Evolutionary conservation across 1,140 invertebrate species (phyloP).

Genomic region (Microvelia longipes): DNA sequence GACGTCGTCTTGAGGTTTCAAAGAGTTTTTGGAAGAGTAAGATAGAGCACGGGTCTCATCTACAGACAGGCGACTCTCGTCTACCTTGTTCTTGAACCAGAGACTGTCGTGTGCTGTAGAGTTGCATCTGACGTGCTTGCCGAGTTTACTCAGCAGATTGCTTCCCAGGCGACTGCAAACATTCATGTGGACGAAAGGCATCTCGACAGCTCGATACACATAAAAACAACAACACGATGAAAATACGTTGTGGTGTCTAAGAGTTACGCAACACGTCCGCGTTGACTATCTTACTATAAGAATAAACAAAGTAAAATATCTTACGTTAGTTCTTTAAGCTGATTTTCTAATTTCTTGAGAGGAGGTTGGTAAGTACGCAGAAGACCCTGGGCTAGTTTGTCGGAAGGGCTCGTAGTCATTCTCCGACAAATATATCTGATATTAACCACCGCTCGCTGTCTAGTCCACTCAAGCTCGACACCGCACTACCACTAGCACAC

Average conservation of each 20-base stretch:
- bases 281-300: no score
- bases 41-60: neutral
- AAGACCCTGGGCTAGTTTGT: slow-evolving; percentile 13
- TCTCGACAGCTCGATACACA: no score
- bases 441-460: neutral
- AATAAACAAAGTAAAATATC: no score
- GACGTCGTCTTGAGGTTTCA: neutral
- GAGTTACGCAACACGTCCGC: no score
- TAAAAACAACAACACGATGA: no score
- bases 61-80: neutral
- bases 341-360: slow-evolving; percentile 12
- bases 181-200: no score
- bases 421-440: neutral
- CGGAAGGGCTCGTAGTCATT: slow-evolving; percentile 1
- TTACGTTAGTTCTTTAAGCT: slow-evolving; percentile 18
- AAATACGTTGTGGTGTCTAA: no score
- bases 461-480: no score
- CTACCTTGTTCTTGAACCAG: neutral
- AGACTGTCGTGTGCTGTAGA: neutral
- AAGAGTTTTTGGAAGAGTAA: neutral
- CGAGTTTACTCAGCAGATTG: no score
- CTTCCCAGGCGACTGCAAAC: no score
- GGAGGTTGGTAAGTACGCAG: slow-evolving; percentile 14
- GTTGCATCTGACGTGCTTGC: neutral
- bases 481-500: no score